A percentile compares a stretch with the other conserved stretches of the same genome.
phyloP scores from a whole-genome alignment of 2,888 invertebrate genomes.

The Papilio elwesi region DNA sequence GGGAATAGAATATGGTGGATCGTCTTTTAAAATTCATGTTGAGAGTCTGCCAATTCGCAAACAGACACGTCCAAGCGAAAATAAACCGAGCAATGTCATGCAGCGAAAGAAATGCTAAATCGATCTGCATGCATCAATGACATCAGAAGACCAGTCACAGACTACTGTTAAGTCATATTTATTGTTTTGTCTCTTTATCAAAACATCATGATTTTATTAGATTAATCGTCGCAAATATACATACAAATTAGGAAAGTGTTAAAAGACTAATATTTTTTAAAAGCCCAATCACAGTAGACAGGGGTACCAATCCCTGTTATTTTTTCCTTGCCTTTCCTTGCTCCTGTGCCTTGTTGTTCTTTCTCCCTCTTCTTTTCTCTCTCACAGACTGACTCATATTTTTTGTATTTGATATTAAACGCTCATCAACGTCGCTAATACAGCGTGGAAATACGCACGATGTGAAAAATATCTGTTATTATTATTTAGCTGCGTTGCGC shows the following conservation, averaged over 20 bases:
- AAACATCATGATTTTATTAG: not conserved
- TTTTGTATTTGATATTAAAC: no score
- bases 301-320: no score
- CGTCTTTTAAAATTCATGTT: constrained; percentile 65
- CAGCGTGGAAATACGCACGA: not conserved
- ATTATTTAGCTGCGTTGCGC: not conserved
- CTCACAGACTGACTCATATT: no score
- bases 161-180: constrained; percentile 1
- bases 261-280: no score
- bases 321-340: no score
- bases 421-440: not conserved
- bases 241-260: no score
- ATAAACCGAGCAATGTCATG: constrained; percentile 63
- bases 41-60: constrained; percentile 68
- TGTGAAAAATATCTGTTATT: not conserved
- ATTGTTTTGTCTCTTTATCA: constrained; percentile 16
- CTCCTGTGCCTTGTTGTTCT: no score
- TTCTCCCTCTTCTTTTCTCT: no score
- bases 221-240: no score
- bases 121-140: constrained; percentile 39
- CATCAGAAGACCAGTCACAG: constrained; percentile 4
- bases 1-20: constrained; percentile 65
- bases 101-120: constrained; percentile 43
- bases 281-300: no score
- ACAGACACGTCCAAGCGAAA: constrained; percentile 61